These are phyloP conservation scores for Cosmopolites sordidus DNA, from an alignment of 2,888 invertebrate genomes.

Conservation along the genomic window DNA sequence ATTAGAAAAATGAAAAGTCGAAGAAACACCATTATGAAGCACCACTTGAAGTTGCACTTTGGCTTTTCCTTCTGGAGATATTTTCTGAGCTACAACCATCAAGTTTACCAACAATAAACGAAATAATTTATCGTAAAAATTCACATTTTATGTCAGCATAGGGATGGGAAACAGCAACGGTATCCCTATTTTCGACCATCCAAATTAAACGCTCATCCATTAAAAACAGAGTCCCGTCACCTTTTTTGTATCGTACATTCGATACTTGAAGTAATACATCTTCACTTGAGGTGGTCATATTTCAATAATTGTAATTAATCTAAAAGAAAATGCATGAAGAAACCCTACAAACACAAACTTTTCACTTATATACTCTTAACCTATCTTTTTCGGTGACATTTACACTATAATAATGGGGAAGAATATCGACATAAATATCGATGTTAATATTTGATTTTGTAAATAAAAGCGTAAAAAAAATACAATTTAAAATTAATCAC, in stretches of 20 bases:
- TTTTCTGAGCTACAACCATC: conserved; percentile 68
- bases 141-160: conserved; percentile 95
- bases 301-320: conserved; percentile 16
- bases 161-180: conserved; percentile 87
- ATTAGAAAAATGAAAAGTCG: conserved; percentile 96
- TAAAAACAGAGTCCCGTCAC: conserved; percentile 90
- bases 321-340: too few relatives aligned
- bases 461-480: too few relatives aligned
- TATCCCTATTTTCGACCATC: conserved; percentile 91
- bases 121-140: conserved; percentile 33
- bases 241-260: conserved; percentile 92
- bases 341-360: too few relatives aligned
- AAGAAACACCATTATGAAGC: conserved; percentile 86
- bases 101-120: background rate
- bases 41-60: conserved; percentile 98
- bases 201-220: conserved; percentile 95
- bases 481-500: too few relatives aligned
- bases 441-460: too few relatives aligned
- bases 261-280: conserved; percentile 91
- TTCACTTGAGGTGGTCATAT: conserved; percentile 86
- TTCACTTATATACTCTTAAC: too few relatives aligned
- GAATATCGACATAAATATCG: too few relatives aligned
- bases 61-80: conserved; percentile 93
- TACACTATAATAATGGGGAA: too few relatives aligned
- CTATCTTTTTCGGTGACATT: too few relatives aligned